Evolutionary conservation across 2,797 vertebrate species (phyloP).

Genomic region (Falco biarmicus): DNA sequence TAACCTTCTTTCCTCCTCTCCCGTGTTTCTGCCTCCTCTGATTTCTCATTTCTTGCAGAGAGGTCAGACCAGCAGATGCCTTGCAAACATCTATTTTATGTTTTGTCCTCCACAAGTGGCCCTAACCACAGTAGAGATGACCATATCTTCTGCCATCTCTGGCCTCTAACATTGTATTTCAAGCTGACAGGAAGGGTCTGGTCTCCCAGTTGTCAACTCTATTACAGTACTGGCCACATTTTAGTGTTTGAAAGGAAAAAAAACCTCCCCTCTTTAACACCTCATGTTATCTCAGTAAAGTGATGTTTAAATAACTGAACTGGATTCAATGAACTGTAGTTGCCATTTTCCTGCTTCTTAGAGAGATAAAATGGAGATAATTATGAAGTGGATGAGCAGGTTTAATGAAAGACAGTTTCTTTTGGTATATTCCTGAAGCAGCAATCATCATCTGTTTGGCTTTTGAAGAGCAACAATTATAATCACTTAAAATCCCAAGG

Average conservation of each 20-base stretch:
- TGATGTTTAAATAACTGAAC: constrained; percentile 82
- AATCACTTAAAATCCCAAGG: constrained; percentile 87
- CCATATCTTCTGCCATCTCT: constrained; percentile 1
- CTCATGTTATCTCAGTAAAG: constrained; percentile 77
- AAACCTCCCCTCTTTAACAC: constrained; percentile 65
- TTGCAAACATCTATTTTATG: constrained; percentile 31
- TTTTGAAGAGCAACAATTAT: constrained; percentile 90
- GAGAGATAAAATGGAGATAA: constrained; percentile 85
- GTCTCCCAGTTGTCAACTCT: neutral
- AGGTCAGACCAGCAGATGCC: constrained; percentile 14
- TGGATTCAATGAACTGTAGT: constrained; percentile 80
- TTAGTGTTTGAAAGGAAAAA: constrained; percentile 61
- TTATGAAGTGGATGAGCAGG: constrained; percentile 86
- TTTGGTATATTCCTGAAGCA: constrained; percentile 86
- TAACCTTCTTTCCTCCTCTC: neutral
- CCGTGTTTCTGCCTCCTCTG: neutral
- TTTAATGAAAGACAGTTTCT: constrained; percentile 88
- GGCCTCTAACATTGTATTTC: constrained; percentile 48
- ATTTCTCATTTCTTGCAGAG: neutral
- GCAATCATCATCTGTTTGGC: constrained; percentile 89
- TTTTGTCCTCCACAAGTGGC: constrained; percentile 34
- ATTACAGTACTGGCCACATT: constrained; percentile 52
- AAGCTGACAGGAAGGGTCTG: constrained; percentile 32
- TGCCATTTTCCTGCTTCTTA: constrained; percentile 79
- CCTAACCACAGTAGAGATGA: neutral